Evolutionary conservation across 1,140 invertebrate genomes (phyloP).

Genomic region (Caerostris extrusa): DNA sequence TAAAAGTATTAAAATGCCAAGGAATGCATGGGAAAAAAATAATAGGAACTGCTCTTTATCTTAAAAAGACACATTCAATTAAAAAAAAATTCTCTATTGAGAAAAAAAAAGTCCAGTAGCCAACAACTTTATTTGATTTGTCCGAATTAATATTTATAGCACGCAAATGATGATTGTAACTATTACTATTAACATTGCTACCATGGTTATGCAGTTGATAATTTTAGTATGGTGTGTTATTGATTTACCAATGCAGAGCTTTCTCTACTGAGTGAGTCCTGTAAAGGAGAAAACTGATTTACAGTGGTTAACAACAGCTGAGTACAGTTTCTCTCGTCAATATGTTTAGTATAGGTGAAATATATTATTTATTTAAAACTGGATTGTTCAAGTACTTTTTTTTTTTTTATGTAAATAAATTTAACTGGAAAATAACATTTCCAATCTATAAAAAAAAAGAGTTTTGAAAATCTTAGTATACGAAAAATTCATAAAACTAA

Average conservation of each 20-base stretch:
- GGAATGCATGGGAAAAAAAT: background rate
- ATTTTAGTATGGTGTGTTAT: background rate
- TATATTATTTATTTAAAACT: too few species aligned
- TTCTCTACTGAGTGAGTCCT: background rate
- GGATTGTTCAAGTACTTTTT: too few species aligned
- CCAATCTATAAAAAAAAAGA: too few species aligned
- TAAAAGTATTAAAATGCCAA: background rate
- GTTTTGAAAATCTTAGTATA: too few species aligned
- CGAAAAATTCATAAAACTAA: background rate
- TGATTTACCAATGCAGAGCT: background rate
- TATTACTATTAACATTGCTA: constrained; percentile 10
- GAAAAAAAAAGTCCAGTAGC: background rate
- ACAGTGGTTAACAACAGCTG: background rate
- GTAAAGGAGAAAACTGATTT: background rate
- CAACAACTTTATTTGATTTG: background rate
- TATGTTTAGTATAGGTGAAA: too few species aligned
- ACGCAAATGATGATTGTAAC: background rate
- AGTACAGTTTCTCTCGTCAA: background rate
- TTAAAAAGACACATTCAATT: background rate
- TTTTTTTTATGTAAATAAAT: too few species aligned
- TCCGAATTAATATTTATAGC: background rate
- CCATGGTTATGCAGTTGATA: constrained; percentile 11
- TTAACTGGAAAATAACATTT: too few species aligned
- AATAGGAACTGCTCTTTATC: background rate
- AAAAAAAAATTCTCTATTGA: background rate